Base-by-base conservation (phyloP, 1,140 invertebrate species). In the Notospermus geniculatus region DNA sequence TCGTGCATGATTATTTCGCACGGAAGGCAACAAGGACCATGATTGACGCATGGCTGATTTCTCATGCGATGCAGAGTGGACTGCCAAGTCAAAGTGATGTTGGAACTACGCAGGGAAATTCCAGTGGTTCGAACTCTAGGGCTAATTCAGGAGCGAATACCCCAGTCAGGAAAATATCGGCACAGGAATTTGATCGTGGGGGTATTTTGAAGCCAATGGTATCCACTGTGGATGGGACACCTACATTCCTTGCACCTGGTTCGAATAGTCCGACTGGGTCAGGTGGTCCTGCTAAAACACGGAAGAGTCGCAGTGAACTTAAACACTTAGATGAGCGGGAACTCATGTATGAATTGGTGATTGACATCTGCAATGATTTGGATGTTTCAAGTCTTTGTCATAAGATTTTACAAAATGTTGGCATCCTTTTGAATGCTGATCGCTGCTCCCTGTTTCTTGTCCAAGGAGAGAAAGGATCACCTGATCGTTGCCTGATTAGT, bases 381-480 rank as follows among this genome's bases (percentile, higher is more conserved):
- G 95, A 97, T 72, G 89, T 97, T 22, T 87, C 91, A 60, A 93
- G 91, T 17, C 79, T 97, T 65, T 96, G 93, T 77, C 92, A 96
- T 83, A 97, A 97, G 82, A 97, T 97, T 72, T 84, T 97, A 25
- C 93, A 95, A 80, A 97, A 97, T 75, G 93, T 97, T 22, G 91
- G 91, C 68, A 91, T 94, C 56, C 82, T 97, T 5, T 83, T 95
- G 55, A 90, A 93, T 73, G 93, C 95, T 0, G 95, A 97, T 82
- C 84, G 93, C 25, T 93, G 93, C 43, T 97, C 93, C 0, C 79
- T 97, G 69, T 97, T 97, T 82, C 85, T 97, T 45, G 93, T 97
- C 1, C 90, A 95, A 73, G 92, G 83, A 15, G 46, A 63, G 32
- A 30, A 53, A 13, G 72, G 70, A 28, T 69, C 73, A 23, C 64